phyloP scores from a whole-genome alignment of 2,797 vertebrate species.

The Argyrosomus regius region DNA sequence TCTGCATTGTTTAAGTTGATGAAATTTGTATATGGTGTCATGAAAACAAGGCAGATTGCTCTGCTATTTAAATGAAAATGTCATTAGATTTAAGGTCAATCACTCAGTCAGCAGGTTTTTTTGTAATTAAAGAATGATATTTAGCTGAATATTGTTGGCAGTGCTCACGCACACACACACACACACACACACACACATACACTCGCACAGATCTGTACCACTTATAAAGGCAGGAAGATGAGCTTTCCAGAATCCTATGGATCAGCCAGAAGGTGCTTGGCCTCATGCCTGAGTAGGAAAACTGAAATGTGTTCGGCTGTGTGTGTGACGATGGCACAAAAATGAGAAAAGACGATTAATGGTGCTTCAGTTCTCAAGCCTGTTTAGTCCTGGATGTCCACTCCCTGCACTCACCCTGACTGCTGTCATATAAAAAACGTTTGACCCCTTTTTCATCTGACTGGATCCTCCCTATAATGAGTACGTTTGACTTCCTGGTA shows the following conservation, averaged over 20 bases:
- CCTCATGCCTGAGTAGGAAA: constrained; percentile 57
- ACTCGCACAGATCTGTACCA: neutral
- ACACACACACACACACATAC: constrained; percentile 15
- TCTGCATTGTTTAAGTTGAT: neutral
- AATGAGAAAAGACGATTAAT: constrained; percentile 58
- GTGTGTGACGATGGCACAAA: constrained; percentile 25
- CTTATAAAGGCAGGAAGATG: constrained; percentile 59
- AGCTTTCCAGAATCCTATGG: constrained; percentile 72
- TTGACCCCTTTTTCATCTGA: constrained; percentile 33
- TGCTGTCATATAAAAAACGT: constrained; percentile 29
- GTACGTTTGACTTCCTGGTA: constrained; percentile 1
- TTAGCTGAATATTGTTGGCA: constrained; percentile 20
- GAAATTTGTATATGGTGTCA: neutral
- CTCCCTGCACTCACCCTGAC: constrained; percentile 18
- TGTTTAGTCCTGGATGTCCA: neutral
- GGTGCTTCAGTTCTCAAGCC: constrained; percentile 30
- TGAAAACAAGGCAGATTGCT: neutral
- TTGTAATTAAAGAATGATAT: neutral
- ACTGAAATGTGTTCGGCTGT: constrained; percentile 64
- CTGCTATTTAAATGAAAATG: neutral
- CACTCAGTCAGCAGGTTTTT: neutral
- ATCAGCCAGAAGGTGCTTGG: constrained; percentile 64
- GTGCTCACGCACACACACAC: constrained; percentile 18
- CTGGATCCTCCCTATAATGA: constrained; percentile 22
- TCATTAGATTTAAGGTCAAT: neutral